These are phyloP conservation scores for Drosophila ogumai DNA, from an alignment of 1,140 invertebrate species.

Conservation along the genomic window DNA sequence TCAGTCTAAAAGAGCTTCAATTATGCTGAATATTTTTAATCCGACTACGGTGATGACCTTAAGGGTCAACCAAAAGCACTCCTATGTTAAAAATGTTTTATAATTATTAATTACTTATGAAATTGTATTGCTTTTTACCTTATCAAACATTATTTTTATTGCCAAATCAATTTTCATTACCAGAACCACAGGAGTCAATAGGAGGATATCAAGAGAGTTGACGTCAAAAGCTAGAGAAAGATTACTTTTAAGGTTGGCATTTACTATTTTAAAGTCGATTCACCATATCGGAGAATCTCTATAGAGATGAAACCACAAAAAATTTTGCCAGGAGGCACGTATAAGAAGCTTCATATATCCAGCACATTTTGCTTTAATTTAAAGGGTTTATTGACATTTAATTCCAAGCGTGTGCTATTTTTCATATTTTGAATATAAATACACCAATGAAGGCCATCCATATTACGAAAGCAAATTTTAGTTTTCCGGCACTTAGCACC, in stretches of 20 bases:
- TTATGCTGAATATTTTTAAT: background rate
- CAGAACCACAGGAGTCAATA: background rate
- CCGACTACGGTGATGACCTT: background rate
- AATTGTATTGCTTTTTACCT: background rate
- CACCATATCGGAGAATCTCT: conserved; percentile 7
- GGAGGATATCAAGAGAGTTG: background rate
- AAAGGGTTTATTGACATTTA: background rate
- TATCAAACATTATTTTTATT: background rate
- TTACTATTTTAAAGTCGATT: no score
- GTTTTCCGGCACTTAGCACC: conserved; percentile 64
- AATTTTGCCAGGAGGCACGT: background rate
- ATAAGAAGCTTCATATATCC: background rate
- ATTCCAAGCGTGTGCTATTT: background rate
- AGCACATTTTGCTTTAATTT: conserved; percentile 1
- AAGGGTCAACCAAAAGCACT: background rate
- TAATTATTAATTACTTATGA: background rate
- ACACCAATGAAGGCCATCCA: conserved; percentile 41
- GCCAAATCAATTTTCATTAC: background rate
- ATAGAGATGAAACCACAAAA: background rate
- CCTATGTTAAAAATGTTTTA: background rate
- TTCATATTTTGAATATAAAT: background rate
- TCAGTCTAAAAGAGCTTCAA: background rate
- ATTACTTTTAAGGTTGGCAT: background rate
- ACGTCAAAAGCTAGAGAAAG: conserved; percentile 3
- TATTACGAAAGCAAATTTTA: conserved; percentile 61